These are phyloP conservation scores for Petrocephalus schoutedeni DNA, from an alignment of 2,797 vertebrate genomes.

Conservation along the genomic window DNA sequence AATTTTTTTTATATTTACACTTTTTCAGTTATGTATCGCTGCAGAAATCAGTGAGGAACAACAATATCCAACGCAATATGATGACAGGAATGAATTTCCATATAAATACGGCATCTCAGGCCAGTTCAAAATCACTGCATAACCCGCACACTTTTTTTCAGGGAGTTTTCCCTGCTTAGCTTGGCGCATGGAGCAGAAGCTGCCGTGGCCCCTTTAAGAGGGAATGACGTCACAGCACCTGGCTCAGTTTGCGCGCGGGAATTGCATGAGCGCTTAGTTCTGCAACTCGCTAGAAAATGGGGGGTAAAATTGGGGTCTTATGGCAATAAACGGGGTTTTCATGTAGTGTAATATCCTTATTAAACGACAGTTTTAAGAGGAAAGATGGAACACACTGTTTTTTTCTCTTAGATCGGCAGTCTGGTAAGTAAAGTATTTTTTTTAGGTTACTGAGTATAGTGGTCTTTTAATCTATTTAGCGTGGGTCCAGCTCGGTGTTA, in stretches of 20 bases:
- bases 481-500: not conserved
- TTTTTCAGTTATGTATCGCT: not conserved
- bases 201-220: conserved; percentile 22
- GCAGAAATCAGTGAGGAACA: not conserved
- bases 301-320: not conserved
- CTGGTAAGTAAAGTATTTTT: not conserved
- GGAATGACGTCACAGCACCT: not conserved
- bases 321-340: not conserved
- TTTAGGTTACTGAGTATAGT: not conserved
- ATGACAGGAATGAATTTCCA: not conserved
- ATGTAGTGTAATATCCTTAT: not conserved
- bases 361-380: not conserved
- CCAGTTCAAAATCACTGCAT: not conserved
- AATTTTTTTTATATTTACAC: not conserved
- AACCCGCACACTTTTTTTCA: not conserved
- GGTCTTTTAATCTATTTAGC: not conserved
- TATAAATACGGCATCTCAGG: not conserved
- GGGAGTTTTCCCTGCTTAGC: not conserved
- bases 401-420: not conserved
- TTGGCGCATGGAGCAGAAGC: not conserved
- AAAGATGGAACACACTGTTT: not conserved
- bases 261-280: not conserved
- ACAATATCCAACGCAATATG: not conserved
- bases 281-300: not conserved
- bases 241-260: not conserved